Percentiles rank a stretch among this genome's conserved stretches.
phyloP scores from a whole-genome alignment of 2,797 vertebrate species.

The Mus spretus region DNA sequence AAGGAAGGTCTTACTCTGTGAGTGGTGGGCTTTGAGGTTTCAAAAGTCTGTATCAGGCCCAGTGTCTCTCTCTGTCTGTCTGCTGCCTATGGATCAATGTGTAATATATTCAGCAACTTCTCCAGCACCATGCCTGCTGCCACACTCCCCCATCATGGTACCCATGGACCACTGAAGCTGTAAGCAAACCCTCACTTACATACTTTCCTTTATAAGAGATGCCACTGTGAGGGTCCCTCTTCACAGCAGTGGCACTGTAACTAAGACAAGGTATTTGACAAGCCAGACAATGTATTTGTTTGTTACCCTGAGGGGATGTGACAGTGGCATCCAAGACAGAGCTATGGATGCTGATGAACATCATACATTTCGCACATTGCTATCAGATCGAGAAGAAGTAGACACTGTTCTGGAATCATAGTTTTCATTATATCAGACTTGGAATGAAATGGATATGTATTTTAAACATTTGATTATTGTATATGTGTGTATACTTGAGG shows the following conservation, averaged over 20 bases:
- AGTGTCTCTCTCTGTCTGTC: background rate
- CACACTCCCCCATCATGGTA: background rate
- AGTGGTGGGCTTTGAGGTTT: background rate
- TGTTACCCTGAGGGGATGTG: background rate
- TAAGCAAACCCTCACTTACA: background rate
- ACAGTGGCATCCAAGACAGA: background rate
- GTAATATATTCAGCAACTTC: background rate
- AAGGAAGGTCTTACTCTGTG: background rate
- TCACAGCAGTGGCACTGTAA: no score
- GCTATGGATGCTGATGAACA: background rate
- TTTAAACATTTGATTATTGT: background rate
- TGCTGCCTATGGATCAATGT: no score
- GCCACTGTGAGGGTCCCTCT: background rate
- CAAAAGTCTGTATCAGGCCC: background rate
- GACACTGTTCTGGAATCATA: background rate
- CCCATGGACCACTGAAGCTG: no score
- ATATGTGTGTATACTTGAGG: background rate
- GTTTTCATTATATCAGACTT: constrained; percentile 1
- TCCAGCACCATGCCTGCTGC: background rate
- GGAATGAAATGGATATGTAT: background rate
- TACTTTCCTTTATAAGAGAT: background rate
- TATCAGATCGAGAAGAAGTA: background rate
- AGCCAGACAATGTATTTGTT: background rate
- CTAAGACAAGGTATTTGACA: background rate
- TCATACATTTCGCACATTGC: background rate